A percentile compares a stretch with the other conserved stretches of the same genome.
phyloP scores from a whole-genome alignment of 2,113 vertebrate genomes.

The Phoxinus phoxinus region DNA sequence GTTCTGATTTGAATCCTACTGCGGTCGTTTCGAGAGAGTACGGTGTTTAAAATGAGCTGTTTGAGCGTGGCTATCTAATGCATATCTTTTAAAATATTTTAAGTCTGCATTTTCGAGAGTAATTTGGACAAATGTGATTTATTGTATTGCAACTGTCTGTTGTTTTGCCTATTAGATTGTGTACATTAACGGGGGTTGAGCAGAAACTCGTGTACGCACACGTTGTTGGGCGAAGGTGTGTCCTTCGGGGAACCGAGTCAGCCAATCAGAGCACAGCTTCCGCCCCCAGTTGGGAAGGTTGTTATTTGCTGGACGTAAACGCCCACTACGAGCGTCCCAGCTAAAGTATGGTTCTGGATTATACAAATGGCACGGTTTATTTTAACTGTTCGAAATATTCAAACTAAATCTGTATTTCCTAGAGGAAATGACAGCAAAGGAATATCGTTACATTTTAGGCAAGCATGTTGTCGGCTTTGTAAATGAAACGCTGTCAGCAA shows the following conservation, averaged over 20 bases:
- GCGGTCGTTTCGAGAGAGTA: not conserved
- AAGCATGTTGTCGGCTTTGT: not conserved
- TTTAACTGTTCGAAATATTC: not conserved
- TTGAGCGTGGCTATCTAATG: not conserved
- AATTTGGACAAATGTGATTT: slow-evolving; percentile 6
- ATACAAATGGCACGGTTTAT: slow-evolving; percentile 35
- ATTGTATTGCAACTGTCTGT: not conserved
- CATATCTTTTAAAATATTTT: not conserved
- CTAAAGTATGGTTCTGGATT: slow-evolving; percentile 61
- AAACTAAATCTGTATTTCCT: not conserved
- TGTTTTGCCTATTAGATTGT: not conserved
- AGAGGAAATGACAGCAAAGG: not conserved
- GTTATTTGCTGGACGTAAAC: slow-evolving; percentile 71
- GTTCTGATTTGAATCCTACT: slow-evolving; percentile 25
- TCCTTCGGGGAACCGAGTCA: slow-evolving; percentile 45
- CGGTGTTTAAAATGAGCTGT: not conserved
- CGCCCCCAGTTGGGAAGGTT: slow-evolving; percentile 64
- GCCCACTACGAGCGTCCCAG: slow-evolving; percentile 61
- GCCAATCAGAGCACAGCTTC: slow-evolving; percentile 68
- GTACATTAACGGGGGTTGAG: slow-evolving; percentile 58
- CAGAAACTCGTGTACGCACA: slow-evolving; percentile 78
- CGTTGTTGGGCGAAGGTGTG: slow-evolving; percentile 75
- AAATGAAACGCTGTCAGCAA: not conserved
- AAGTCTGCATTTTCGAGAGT: not conserved
- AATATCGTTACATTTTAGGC: not conserved